phyloP scores from a whole-genome alignment of 2,113 vertebrate genomes.

The Seriola quinqueradiata region DNA sequence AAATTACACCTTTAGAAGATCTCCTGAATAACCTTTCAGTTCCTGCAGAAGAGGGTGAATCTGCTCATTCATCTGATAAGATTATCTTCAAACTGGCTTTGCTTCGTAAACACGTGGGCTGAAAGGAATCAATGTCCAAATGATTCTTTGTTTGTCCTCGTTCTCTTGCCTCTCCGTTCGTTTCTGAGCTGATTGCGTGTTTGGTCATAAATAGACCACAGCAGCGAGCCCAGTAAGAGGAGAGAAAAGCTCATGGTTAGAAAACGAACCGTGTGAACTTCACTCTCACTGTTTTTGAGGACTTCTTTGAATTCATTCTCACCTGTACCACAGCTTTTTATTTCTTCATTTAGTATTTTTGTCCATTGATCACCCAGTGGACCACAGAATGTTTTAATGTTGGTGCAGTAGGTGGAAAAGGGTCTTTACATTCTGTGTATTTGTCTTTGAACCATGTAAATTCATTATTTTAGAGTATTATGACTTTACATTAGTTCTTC shows the following conservation, averaged over 20 bases:
- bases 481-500: no score
- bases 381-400: no score
- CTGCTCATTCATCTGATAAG: background rate
- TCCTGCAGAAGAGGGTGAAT: background rate
- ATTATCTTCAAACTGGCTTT: background rate
- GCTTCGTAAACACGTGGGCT: background rate
- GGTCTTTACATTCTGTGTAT: no score
- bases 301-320: background rate
- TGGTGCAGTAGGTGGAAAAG: no score
- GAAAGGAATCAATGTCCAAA: background rate
- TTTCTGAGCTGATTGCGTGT: background rate
- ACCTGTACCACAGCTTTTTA: background rate
- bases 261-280: background rate
- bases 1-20: background rate
- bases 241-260: background rate
- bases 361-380: no score
- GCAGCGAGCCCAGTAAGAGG: background rate
- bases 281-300: no score
- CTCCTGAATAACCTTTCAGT: background rate
- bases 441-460: no score
- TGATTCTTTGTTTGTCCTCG: constrained; percentile 1
- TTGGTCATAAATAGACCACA: background rate
- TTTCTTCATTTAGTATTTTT: background rate
- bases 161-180: background rate
- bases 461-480: no score